Percentiles rank a stretch among this genome's conserved stretches.
Evolutionary conservation across 2,113 vertebrate genomes (phyloP).

Genomic region (Eidolon helvum): DNA sequence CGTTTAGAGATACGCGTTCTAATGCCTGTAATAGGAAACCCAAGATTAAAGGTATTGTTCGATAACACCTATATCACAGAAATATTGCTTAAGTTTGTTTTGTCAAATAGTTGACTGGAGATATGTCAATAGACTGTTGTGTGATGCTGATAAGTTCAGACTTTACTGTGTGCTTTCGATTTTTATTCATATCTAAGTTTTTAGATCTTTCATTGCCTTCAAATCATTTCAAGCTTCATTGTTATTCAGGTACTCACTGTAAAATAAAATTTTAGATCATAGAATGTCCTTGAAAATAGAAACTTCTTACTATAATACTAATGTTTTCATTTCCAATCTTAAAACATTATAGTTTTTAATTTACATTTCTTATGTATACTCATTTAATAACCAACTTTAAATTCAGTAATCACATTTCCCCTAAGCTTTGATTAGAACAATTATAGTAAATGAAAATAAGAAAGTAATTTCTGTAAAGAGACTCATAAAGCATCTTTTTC

Average conservation of each 20-base stretch:
- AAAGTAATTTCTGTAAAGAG: conserved; percentile 68
- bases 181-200: conserved; percentile 50
- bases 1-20: not conserved
- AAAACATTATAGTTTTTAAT: conserved; percentile 68
- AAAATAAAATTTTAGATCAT: conserved; percentile 65
- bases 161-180: not conserved
- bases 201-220: conserved; percentile 35
- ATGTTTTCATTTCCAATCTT: conserved; percentile 64
- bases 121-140: not conserved
- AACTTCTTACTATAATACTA: conserved; percentile 53
- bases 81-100: not conserved
- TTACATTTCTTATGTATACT: conserved; percentile 68
- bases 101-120: not conserved
- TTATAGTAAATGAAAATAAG: conserved; percentile 76
- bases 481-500: conserved; percentile 56
- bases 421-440: conserved; percentile 78
- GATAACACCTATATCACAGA: not conserved
- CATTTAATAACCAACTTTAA: conserved; percentile 76
- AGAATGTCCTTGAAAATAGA: conserved; percentile 59
- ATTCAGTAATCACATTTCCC: conserved; percentile 74
- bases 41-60: not conserved
- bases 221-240: conserved; percentile 44
- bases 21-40: not conserved
- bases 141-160: not conserved
- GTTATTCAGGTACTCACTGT: conserved; percentile 29